phyloP scores from a whole-genome alignment of 1,140 invertebrate species.

The Drosophila malerkotliana region DNA sequence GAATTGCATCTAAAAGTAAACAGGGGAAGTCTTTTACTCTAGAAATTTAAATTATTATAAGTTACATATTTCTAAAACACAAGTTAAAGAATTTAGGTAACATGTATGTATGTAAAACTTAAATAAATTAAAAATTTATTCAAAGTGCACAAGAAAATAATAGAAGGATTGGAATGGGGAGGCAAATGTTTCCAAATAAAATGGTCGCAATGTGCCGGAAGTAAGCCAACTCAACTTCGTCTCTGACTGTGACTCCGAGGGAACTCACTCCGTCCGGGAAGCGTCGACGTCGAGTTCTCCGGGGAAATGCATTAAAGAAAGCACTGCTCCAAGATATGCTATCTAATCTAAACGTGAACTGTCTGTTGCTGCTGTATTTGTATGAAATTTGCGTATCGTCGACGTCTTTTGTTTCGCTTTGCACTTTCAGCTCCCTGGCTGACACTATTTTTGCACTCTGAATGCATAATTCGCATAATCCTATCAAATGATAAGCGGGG shows the following conservation, averaged over 20 bases:
- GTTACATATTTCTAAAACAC: not conserved
- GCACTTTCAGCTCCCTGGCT: conserved; percentile 31
- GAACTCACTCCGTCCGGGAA: conserved; percentile 21
- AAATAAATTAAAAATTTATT: conserved; percentile 2
- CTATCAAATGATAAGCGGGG: conserved; percentile 53
- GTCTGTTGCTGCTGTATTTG: conserved; percentile 52
- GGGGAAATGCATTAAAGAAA: conserved; percentile 72
- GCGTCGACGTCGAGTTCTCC: conserved; percentile 17
- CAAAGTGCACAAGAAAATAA: conserved; percentile 7
- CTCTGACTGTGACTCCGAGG: not conserved
- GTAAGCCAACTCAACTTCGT: conserved; percentile 47
- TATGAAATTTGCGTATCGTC: conserved; percentile 71
- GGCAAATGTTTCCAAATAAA: conserved; percentile 73
- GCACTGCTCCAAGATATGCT: conserved; percentile 53
- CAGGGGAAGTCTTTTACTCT: not conserved
- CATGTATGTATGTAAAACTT: too few relatives aligned
- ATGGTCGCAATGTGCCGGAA: conserved; percentile 71
- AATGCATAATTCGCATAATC: conserved; percentile 72
- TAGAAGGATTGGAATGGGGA: conserved; percentile 35
- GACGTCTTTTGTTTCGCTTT: conserved; percentile 55
- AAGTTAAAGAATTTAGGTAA: not conserved
- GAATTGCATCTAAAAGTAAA: not conserved
- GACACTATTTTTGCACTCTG: conserved; percentile 67
- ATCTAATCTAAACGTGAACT: conserved; percentile 14
- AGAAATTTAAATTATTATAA: not conserved